phyloP scores from a whole-genome alignment of 1,140 invertebrate species.

The Notospermus geniculatus region DNA sequence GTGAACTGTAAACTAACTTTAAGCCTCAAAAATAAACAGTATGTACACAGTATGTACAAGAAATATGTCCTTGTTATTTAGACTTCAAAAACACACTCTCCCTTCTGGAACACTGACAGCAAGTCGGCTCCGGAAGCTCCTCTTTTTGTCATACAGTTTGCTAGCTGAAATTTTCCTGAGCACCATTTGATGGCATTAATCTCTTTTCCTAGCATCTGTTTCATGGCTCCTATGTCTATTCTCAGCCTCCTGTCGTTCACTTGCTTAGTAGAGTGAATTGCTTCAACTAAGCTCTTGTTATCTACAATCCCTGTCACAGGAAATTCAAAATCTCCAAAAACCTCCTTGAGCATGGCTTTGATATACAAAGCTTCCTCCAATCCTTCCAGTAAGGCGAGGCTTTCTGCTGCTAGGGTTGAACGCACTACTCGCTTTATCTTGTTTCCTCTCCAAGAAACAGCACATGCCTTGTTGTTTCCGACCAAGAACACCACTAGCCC shows the following conservation, averaged over 20 bases:
- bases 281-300: conserved; percentile 28
- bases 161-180: too few species aligned
- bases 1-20: too few species aligned
- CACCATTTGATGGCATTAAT: too few species aligned
- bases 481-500: conserved; percentile 16
- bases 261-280: conserved; percentile 27
- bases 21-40: too few species aligned
- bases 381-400: conserved; percentile 14
- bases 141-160: too few species aligned
- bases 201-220: conserved; percentile 7
- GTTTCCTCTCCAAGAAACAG: conserved; percentile 17
- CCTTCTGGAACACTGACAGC: too few species aligned
- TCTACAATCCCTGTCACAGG: conserved; percentile 24
- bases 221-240: conserved; percentile 25
- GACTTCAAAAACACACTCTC: too few species aligned
- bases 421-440: conserved; percentile 17
- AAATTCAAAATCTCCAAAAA: conserved; percentile 9
- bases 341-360: neutral
- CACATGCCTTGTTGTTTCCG: conserved; percentile 19
- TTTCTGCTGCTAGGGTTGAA: conserved; percentile 23
- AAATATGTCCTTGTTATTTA: too few species aligned
- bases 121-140: too few species aligned
- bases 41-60: too few species aligned
- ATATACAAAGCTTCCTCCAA: conserved; percentile 2
- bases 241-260: conserved; percentile 26